Evolutionary conservation across 2,888 invertebrate species (phyloP).

Genomic region (Coleophora deauratella): DNA sequence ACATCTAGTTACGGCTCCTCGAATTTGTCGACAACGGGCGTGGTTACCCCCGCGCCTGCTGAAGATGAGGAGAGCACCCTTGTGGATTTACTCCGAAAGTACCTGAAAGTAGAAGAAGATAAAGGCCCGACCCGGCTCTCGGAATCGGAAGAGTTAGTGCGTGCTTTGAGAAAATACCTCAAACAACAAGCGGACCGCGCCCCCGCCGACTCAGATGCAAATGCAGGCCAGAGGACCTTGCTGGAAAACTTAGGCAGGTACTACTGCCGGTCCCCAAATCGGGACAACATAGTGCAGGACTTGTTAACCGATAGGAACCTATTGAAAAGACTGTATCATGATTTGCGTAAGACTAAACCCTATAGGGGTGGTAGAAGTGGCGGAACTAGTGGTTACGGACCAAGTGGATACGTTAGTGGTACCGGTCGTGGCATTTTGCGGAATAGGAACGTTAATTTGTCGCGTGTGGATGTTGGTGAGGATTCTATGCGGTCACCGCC

Average conservation of each 20-base stretch:
- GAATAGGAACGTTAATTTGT: conserved; percentile 33
- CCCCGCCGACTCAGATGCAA: conserved; percentile 41
- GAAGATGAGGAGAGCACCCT: conserved; percentile 72
- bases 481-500: conserved; percentile 51
- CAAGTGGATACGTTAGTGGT: conserved; percentile 47
- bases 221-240: conserved; percentile 66
- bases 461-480: conserved; percentile 38
- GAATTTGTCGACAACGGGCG: conserved; percentile 40
- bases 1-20: conserved; percentile 36
- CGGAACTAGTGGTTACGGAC: conserved; percentile 38
- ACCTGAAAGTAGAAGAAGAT: conserved; percentile 76
- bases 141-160: conserved; percentile 78
- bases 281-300: conserved; percentile 81
- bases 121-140: conserved; percentile 51
- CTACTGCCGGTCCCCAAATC: conserved; percentile 77
- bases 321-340: conserved; percentile 82
- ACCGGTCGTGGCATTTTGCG: conserved; percentile 49
- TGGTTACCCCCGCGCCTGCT: conserved; percentile 33
- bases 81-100: conserved; percentile 78
- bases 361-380: conserved; percentile 58
- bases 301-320: conserved; percentile 82
- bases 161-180: conserved; percentile 76
- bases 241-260: conserved; percentile 80
- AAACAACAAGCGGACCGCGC: conserved; percentile 50
- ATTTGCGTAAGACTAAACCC: conserved; percentile 78